Base-by-base conservation (phyloP, 2,797 vertebrate genomes). In the Nannoperca obscura region DNA sequence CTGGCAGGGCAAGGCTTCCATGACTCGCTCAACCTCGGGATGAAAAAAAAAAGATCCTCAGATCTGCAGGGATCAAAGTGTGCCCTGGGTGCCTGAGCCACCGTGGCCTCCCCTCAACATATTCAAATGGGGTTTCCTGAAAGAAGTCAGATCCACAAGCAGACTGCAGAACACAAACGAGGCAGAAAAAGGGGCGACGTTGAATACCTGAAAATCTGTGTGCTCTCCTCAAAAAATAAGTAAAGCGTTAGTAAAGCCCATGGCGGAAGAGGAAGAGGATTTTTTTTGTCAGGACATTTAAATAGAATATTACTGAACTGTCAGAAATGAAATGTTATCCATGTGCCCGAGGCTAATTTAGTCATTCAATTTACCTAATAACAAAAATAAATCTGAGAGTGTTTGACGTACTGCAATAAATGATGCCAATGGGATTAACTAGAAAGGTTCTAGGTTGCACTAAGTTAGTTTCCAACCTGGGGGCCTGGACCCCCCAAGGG, bases 61-160 rank as follows among this genome's bases (percentile, higher is more conserved):
- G 91, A 95, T 95, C 90, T 94, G 86, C 62, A 22, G 86, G 91
- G 93, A 96, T 95, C 94, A 95, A 96, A 95, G 95, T 86, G 87
- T 93, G 88, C 93, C 93, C 93, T 93, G 91, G 91, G 93, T 93
- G 90, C 91, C 90, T 90, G 82, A 91, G 89, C 91, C 92, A 92
- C 91, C 54, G 77, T 89, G 92, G 91, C 90, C 93, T 93, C 88
- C 91, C 80, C 80, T 90, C 85, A 88, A 76, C 90, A 91, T 93
- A 94, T 94, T 94, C 92, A 94, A 93, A 95, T 93, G 68, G 86
- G 80, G 83, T 87, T 93, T 91, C 90, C 92, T 93, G 92, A 91
- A 91, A 89, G 83, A 86, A 80, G 87, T 34, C 44, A 53, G 74
- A 86, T 91, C 88, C 88, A 90, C 81, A 76, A 91, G 88, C 89